These are phyloP conservation scores for Megalops atlanticus DNA, from an alignment of 2,113 vertebrate species.

Conservation along the genomic window DNA sequence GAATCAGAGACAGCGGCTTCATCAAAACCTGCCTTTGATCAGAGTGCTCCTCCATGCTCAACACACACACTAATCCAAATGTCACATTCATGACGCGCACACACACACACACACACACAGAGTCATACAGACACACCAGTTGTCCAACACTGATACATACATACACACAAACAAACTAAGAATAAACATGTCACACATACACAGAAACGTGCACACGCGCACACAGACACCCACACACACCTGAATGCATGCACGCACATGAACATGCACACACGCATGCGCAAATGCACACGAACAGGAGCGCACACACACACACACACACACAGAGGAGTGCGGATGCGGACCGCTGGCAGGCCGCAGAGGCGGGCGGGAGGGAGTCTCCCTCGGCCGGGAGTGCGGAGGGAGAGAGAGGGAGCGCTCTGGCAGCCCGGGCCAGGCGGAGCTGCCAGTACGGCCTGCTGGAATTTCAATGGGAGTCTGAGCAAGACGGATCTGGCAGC, in stretches of 20 bases:
- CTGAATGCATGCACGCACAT: background rate
- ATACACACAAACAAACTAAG: background rate
- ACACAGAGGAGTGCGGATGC: background rate
- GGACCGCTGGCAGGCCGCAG: background rate
- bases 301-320: slow-evolving; percentile 7
- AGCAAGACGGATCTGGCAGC: slow-evolving; percentile 23
- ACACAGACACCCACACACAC: background rate
- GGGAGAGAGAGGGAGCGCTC: slow-evolving; percentile 11
- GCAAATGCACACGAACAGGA: background rate
- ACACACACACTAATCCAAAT: too few species aligned
- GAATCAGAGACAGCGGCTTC: slow-evolving; percentile 7
- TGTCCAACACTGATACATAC: background rate
- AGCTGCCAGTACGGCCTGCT: slow-evolving; percentile 22
- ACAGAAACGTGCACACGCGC: background rate
- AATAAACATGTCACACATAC: background rate
- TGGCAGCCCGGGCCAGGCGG: background rate
- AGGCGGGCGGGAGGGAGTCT: too few species aligned
- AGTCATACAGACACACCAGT: background rate
- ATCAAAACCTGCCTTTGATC: slow-evolving; percentile 2
- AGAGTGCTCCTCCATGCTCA: too few species aligned
- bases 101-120: background rate
- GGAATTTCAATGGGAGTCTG: slow-evolving; percentile 28
- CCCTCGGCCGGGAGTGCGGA: background rate
- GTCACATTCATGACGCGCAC: too few species aligned
- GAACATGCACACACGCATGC: background rate